Conservation (phyloP, 1,140 invertebrate genomes). For the Philaenus spumarius region DNA sequence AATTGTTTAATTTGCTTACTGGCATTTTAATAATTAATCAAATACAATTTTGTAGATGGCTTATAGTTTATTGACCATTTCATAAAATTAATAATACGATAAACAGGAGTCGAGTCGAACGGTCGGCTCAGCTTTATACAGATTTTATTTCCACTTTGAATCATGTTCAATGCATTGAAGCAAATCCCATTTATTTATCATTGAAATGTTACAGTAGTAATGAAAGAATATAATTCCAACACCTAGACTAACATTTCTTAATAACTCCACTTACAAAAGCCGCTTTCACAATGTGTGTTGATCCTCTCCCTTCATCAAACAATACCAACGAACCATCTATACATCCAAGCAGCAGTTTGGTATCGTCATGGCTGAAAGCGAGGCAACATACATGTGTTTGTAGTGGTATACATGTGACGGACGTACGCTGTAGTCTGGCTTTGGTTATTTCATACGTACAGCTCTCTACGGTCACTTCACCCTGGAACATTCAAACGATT, state of each 20-base stretch:
- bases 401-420: slow-evolving; percentile 59
- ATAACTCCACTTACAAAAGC: slow-evolving; percentile 54
- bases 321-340: slow-evolving; percentile 69
- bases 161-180: too few species aligned
- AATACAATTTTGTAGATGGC: too few species aligned
- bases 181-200: too few species aligned
- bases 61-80: too few species aligned
- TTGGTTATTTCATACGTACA: slow-evolving; percentile 62
- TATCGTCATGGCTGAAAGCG: slow-evolving; percentile 59
- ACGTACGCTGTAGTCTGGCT: slow-evolving; percentile 57
- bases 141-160: too few species aligned
- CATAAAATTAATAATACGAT: too few species aligned
- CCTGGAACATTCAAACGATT: slow-evolving; percentile 39
- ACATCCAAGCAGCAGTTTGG: slow-evolving; percentile 64
- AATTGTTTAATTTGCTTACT: too few species aligned
- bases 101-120: too few species aligned
- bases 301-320: slow-evolving; percentile 55
- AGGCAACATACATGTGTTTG: slow-evolving; percentile 62
- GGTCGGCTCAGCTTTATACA: too few species aligned
- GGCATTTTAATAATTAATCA: too few species aligned
- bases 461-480: slow-evolving; percentile 67
- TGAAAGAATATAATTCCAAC: not conserved
- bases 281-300: slow-evolving; percentile 54
- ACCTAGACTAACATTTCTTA: too few species aligned
- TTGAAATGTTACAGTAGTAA: too few species aligned